Evolutionary conservation across 2,113 vertebrate genomes (phyloP), one percentile per base, ranked within the genome.

Genomic region (Sisor rabdophorus): DNA sequence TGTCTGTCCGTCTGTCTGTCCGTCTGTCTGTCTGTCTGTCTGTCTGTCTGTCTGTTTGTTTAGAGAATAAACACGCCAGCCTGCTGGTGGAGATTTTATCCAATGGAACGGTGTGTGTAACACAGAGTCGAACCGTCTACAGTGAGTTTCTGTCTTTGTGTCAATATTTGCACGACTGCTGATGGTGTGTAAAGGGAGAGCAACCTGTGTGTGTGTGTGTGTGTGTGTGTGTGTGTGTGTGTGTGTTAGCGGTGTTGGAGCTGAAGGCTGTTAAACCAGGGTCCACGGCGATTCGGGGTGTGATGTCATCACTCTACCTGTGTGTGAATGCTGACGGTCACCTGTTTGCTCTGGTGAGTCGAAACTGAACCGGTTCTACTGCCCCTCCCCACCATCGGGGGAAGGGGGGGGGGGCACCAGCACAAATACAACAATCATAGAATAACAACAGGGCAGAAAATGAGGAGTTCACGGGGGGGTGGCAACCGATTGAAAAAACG

Each of bases 11-110:
- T n/a, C n/a, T n/a, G n/a, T n/a, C n/a, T n/a, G n/a, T n/a, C n/a
- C n/a, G n/a, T n/a, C n/a, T n/a, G n/a, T n/a, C n/a, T n/a, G n/a
- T n/a, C 48, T 19, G 9, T n/a, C 0, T 71, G n/a, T 32, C 30
- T 63, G 1, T 53, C 32, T 54, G 1, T 71, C 16, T 50, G 11
- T 13, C 26, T 52, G 48, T 4, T 20, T 64, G 12, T 65, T 16
- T 24, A 76, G 74, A 68, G 1, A 47, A 9, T 67, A 67, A 76
- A 76, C 61, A 67, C 63, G 16, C 24, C n/a, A 44, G 74, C 53
- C 20, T 76, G 32, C 67, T 76, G 36, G 50, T 76, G 30, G 74
- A 67, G 52, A 76, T 76, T 26, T 67, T 67, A 44, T 53, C 63
- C 4, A 30, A 76, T 26, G 74, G 74, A 16, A 76, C 61, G 10